phyloP scores from a whole-genome alignment of 2,113 vertebrate species.

The Dipodomys spectabilis region DNA sequence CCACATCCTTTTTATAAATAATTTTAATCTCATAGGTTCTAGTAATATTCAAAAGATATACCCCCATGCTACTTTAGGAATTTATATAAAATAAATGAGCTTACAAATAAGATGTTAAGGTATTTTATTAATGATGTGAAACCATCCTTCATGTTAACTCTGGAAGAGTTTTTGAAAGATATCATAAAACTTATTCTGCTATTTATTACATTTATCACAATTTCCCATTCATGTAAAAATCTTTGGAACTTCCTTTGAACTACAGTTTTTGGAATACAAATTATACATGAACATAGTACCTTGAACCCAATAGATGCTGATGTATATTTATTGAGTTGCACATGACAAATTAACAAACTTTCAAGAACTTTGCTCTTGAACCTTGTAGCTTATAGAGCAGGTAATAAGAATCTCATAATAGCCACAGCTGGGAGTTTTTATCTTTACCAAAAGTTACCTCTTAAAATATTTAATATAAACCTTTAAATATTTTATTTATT shows the following conservation, averaged over 20 bases:
- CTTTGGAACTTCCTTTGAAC: neutral
- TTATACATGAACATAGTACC: neutral
- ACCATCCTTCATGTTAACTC: neutral
- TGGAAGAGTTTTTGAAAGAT: constrained; percentile 24
- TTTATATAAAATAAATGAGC: constrained; percentile 65
- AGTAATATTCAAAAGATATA: constrained; percentile 65
- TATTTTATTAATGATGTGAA: constrained; percentile 14
- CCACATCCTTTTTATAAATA: constrained; percentile 67
- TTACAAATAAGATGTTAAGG: constrained; percentile 4
- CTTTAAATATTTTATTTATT: constrained; percentile 31
- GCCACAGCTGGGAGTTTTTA: neutral
- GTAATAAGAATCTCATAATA: neutral
- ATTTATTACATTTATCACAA: neutral
- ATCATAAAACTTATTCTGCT: neutral
- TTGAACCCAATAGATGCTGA: neutral
- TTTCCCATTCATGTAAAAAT: neutral
- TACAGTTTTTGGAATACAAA: neutral
- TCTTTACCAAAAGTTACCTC: neutral
- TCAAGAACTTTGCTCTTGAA: constrained; percentile 8
- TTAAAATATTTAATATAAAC: neutral
- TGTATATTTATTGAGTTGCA: neutral
- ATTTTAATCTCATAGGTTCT: neutral
- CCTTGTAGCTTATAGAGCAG: neutral
- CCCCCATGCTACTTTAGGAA: constrained; percentile 54
- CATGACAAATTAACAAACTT: constrained; percentile 29